Percentiles rank a stretch among this genome's conserved stretches.
phyloP scores from a whole-genome alignment of 1,140 invertebrate species.

The Cotesia glomerata region DNA sequence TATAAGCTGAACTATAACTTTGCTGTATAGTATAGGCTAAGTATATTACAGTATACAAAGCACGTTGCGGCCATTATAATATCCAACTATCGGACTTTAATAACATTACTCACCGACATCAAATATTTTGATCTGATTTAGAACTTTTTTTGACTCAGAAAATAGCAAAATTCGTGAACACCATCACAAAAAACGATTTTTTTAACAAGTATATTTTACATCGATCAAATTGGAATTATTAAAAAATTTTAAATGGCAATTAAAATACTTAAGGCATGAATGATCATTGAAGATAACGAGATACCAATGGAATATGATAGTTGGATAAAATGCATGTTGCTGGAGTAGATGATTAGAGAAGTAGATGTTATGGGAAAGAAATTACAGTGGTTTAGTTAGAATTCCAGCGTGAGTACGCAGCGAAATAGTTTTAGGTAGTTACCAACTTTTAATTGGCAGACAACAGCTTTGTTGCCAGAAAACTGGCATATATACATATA shows the following conservation, averaged over 20 bases:
- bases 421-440: conserved; percentile 32
- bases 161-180: too few species aligned
- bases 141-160: too few species aligned
- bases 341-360: conserved; percentile 1
- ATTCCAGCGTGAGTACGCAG: background rate
- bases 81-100: background rate
- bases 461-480: conserved; percentile 26
- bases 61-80: too few species aligned
- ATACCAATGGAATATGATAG: background rate
- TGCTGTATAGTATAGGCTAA: too few species aligned
- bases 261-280: background rate
- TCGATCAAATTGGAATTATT: too few species aligned
- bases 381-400: conserved; percentile 21
- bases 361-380: background rate
- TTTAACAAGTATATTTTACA: too few species aligned
- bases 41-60: too few species aligned
- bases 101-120: conserved; percentile 10
- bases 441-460: conserved; percentile 50
- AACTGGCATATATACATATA: background rate
- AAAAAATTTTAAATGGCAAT: background rate
- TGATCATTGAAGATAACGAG: conserved; percentile 3
- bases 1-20: conserved; percentile 26
- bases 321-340: background rate
- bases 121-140: too few species aligned
- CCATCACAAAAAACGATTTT: too few species aligned